Percentiles rank a stretch among this genome's conserved stretches.
Conservation (phyloP, 1,140 invertebrate species). For the Brachionus rotundiformis region DNA sequence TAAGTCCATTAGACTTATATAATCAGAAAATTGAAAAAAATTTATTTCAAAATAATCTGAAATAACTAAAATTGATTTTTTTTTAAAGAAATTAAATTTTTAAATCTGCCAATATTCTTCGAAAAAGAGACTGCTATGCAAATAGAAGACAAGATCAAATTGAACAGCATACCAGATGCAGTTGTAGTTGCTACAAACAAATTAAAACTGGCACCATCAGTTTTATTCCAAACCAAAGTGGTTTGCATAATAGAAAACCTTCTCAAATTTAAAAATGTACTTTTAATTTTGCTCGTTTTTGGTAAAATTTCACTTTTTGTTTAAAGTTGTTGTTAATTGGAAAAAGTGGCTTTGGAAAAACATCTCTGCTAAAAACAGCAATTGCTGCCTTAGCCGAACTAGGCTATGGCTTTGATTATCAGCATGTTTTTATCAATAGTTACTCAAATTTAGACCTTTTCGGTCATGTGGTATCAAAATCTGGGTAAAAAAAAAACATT, state of each 20-base stretch:
- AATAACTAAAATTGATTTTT: background rate
- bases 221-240: constrained; percentile 37
- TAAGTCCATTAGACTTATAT: too few species aligned
- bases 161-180: constrained; percentile 19
- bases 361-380: constrained; percentile 30
- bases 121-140: constrained; percentile 36
- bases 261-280: constrained; percentile 49
- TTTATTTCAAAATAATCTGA: background rate
- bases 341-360: constrained; percentile 45
- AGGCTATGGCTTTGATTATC: constrained; percentile 8
- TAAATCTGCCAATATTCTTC: constrained; percentile 20
- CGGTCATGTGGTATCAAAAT: constrained; percentile 12
- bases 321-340: constrained; percentile 35
- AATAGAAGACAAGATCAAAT: constrained; percentile 31
- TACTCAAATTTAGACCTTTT: constrained; percentile 33
- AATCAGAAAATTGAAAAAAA: background rate
- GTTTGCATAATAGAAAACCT: constrained; percentile 32
- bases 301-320: background rate
- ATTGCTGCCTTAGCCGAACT: background rate
- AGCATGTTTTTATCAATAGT: constrained; percentile 34
- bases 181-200: constrained; percentile 22
- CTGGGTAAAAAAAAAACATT: background rate
- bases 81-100: background rate
- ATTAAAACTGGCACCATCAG: constrained; percentile 20
- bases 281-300: background rate